Evolutionary conservation across 2,797 vertebrate genomes (phyloP).

Genomic region (Limnodromus scolopaceus): DNA sequence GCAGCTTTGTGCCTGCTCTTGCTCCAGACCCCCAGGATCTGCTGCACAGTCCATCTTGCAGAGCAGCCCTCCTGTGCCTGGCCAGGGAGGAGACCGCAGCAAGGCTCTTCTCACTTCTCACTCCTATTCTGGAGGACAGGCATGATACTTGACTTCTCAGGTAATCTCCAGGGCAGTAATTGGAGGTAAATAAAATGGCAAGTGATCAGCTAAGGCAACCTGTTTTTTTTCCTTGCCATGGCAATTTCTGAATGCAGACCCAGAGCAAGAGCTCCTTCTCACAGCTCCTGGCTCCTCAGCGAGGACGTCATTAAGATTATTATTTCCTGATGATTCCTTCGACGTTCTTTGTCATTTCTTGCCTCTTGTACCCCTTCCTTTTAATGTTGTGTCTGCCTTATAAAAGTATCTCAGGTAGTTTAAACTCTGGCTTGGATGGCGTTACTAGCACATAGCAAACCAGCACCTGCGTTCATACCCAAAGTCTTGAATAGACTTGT

Average conservation of each 20-base stretch:
- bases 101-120: background rate
- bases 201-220: background rate
- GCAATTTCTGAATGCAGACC: background rate
- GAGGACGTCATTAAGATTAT: background rate
- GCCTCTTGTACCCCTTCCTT: background rate
- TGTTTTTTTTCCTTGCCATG: background rate
- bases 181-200: conserved; percentile 14
- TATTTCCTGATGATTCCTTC: background rate
- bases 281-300: background rate
- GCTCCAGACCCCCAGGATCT: background rate
- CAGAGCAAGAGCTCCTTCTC: background rate
- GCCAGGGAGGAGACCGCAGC: background rate
- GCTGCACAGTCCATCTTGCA: fast-evolving
- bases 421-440: background rate
- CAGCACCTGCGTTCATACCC: background rate
- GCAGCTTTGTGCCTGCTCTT: background rate
- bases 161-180: background rate
- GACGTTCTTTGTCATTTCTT: background rate
- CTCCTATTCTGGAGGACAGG: background rate
- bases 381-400: background rate
- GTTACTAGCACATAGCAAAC: fast-evolving
- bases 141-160: background rate
- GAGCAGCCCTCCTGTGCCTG: background rate
- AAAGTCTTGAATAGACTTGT: background rate
- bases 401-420: background rate